Evolutionary conservation across 2,113 vertebrate species (phyloP), one percentile per base, ranked within the genome.

Genomic region (Calyptomena viridis): DNA sequence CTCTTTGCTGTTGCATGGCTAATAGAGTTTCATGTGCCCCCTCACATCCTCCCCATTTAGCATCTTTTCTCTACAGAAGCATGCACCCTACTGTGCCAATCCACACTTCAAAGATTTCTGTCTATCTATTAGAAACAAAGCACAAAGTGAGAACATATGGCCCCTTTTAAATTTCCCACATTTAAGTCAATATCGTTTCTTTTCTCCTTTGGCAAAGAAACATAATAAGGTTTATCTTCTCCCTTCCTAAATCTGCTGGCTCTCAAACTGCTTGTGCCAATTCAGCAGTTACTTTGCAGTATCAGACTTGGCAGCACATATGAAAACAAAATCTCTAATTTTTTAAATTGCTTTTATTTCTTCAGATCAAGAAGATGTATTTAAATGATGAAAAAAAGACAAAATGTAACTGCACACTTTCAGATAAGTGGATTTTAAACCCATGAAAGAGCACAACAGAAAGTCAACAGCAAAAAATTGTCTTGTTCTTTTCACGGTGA

Each of bases 91-190:
- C 99, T 98, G 99, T 98, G 99, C 98, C 98, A 98, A 98, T 98
- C 98, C 96, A 97, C 98, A 99, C 99, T 99, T 99, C 99, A 99
- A 99, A 99, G 99, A 98, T 98, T 97, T 97, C 97, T 96, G 98
- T 97, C 98, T 99, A 99, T 99, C 99, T 98, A 98, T 98, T 98
- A 98, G 98, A 98, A 98, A 99, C 99, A 98, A 98, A 99, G 98
- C 98, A 97, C 98, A 98, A 98, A 98, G 98, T 97, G 97, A 98
- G 98, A 98, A 98, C 98, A 98, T 98, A 98, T 98, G 98, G 98
- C 97, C 98, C 97, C 97, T 98, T 98, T 98, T 98, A 98, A 98
- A 99, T 99, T 98, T 98, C 98, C 97, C 98, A 97, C 98, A 98
- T 98, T 99, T 98, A 98, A 99, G 98, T 99, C 98, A 98, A 98